phyloP scores from a whole-genome alignment of 2,888 invertebrate genomes.

The Agonopterix arenella region DNA sequence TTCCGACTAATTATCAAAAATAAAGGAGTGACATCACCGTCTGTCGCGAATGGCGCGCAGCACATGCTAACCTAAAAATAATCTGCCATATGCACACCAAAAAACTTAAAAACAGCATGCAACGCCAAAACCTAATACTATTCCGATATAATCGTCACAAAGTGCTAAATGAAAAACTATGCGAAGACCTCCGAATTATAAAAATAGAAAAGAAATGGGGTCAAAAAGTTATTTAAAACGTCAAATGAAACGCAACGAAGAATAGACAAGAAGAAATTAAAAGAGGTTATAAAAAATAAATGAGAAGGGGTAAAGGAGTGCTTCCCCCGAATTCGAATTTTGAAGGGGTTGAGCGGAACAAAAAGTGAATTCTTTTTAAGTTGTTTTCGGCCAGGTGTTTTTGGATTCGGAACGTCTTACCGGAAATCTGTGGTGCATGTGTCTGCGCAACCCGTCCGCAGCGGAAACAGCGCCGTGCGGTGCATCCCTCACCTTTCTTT shows the following conservation, averaged over 20 bases:
- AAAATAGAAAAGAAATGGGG: conserved; percentile 38
- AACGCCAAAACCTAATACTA: conserved; percentile 38
- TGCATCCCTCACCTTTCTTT: conserved; percentile 54
- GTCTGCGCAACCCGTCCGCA: conserved; percentile 58
- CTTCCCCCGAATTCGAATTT: conserved; percentile 46
- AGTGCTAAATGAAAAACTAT: conserved; percentile 26
- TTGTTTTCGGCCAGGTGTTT: conserved; percentile 62
- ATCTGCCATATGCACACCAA: conserved; percentile 62
- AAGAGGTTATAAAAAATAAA: conserved; percentile 33
- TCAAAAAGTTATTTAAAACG: conserved; percentile 27
- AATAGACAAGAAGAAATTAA: conserved; percentile 41
- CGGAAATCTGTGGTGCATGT: conserved; percentile 72
- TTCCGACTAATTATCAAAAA: conserved; percentile 45
- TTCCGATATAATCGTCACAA: conserved; percentile 39
- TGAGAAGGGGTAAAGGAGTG: conserved; percentile 54
- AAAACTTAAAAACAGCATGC: conserved; percentile 40
- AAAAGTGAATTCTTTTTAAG: conserved; percentile 51
- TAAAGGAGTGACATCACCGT: conserved; percentile 68
- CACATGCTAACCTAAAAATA: conserved; percentile 67
- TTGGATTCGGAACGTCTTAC: conserved; percentile 27
- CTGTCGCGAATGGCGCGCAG: conserved; percentile 56
- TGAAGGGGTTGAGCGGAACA: conserved; percentile 53
- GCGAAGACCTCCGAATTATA: conserved; percentile 34
- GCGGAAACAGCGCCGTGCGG: conserved; percentile 58
- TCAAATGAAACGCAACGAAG: conserved; percentile 29